Conservation (phyloP, 2,113 vertebrate species). For the Maccullochella peelii region DNA sequence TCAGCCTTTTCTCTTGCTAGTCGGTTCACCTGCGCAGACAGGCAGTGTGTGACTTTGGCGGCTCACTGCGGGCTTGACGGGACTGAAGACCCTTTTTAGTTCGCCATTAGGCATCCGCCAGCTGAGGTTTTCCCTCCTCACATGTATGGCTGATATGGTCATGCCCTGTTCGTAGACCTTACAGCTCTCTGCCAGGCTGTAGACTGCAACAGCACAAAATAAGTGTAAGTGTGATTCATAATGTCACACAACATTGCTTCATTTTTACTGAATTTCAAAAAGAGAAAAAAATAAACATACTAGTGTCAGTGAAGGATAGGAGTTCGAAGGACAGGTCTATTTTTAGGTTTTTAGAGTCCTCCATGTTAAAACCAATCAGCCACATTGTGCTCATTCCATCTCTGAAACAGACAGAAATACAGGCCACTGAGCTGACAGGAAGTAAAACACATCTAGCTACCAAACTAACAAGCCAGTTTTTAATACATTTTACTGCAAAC, state of each 20-base stretch:
- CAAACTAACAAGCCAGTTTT: neutral
- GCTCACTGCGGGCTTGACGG: constrained; percentile 76
- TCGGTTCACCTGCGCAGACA: no score
- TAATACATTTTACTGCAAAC: neutral
- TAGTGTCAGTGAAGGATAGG: constrained; percentile 91
- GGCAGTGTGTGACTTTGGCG: constrained; percentile 75
- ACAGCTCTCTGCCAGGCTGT: constrained; percentile 92
- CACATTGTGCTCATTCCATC: constrained; percentile 92
- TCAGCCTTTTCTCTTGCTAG: neutral
- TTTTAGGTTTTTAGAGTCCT: constrained; percentile 87
- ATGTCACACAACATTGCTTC: neutral
- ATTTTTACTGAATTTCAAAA: neutral
- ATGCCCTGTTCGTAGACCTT: constrained; percentile 93
- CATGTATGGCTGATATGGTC: constrained; percentile 91
- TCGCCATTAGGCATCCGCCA: constrained; percentile 89
- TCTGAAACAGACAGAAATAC: constrained; percentile 70
- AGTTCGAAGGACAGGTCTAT: constrained; percentile 88
- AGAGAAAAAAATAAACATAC: constrained; percentile 73
- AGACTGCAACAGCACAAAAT: constrained; percentile 80
- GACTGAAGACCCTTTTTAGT: constrained; percentile 86
- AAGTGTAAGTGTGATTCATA: neutral
- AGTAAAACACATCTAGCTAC: neutral
- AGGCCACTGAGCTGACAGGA: neutral
- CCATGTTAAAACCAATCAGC: constrained; percentile 91
- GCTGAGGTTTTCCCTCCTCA: constrained; percentile 90